Evolutionary conservation across 2,888 invertebrate species (phyloP), one percentile per base, ranked within the genome.

Genomic region (Phaedon cochleariae): DNA sequence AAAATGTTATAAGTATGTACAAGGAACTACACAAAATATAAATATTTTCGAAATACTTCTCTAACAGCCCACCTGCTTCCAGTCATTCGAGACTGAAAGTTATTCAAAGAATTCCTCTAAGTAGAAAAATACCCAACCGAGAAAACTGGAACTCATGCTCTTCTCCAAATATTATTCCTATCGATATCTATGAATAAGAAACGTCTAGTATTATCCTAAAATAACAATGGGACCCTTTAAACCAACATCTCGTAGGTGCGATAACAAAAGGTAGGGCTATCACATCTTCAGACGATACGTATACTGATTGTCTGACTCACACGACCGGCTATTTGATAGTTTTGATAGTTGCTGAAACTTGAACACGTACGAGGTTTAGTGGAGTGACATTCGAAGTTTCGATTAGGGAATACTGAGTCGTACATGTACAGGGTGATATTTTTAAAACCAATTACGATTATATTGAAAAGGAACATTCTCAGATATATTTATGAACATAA

Each of bases 161-260:
- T 55, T 62, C 62, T 51, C 21, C 59, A 67, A 64, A 67, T 67
- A 67, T 64, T 67, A 62, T 61, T 64, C 54, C 58, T 57, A 64
- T 62, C 64, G 49, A 61, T 67, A 64, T 62, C 61, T 61, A 60
- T 59, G 59, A 61, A 64, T 63, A 61, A 21, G 54, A 63, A 20
- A 58, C 58, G 68, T 60, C 62, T 59, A 54, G 62, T 55, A 51
- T 70, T 71, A 72, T 71, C 76, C 75, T 77, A 77, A 75, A 75
- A 77, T 71, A 77, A 77, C 74, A 75, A 41, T 15, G 48, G 49
- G 60, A 53, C 61, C 62, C 51, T 68, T 67, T 67, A 71, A 75
- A 71, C 69, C 67, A 73, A 74, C 74, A 73, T 67, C 64, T 65
- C 71, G 71, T 72, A 76, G 76, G 75, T 76, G 75, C 70, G 73